phyloP scores from a whole-genome alignment of 2,888 invertebrate species.

The Syrista parreyssii region DNA sequence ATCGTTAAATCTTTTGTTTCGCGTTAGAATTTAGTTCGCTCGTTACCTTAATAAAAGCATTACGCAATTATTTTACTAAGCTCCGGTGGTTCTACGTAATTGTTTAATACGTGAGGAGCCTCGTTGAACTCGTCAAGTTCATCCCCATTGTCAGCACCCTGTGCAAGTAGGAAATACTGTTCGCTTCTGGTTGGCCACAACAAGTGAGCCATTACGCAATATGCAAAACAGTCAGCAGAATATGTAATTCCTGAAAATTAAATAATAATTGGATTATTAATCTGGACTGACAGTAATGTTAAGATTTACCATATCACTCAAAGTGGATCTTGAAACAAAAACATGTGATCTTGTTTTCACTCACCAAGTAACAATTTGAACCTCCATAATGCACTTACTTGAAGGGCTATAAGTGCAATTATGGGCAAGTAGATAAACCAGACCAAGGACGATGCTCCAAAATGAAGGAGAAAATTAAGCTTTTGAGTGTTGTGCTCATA shows the following conservation, averaged over 20 bases:
- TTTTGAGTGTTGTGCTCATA: slow-evolving; percentile 86
- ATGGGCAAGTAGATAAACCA: slow-evolving; percentile 99
- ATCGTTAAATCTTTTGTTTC: slow-evolving; percentile 33
- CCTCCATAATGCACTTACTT: slow-evolving; percentile 95
- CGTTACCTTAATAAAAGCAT: slow-evolving; percentile 23
- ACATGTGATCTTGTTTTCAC: slow-evolving; percentile 41
- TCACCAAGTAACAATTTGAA: slow-evolving; percentile 92
- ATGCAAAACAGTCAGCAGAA: slow-evolving; percentile 94
- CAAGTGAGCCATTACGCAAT: slow-evolving; percentile 94
- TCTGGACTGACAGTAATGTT: slow-evolving; percentile 11
- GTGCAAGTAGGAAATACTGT: slow-evolving; percentile 86
- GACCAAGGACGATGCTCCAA: slow-evolving; percentile 96
- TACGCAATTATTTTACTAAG: slow-evolving; percentile 62
- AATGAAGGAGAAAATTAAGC: slow-evolving; percentile 93
- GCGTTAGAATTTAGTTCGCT: slow-evolving; percentile 6
- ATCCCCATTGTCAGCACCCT: slow-evolving; percentile 71
- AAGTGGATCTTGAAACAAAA: not conserved
- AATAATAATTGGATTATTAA: slow-evolving; percentile 2
- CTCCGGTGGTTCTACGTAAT: slow-evolving; percentile 66
- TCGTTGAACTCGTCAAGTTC: slow-evolving; percentile 93
- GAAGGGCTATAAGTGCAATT: slow-evolving; percentile 91
- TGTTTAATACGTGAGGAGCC: slow-evolving; percentile 85
- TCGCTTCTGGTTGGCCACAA: slow-evolving; percentile 96
- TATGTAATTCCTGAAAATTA: slow-evolving; percentile 86
- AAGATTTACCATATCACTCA: not conserved